These are phyloP conservation scores for Pachyseris speciosa DNA, from an alignment of 64 coral and sea anemone species.

Conservation along the genomic window DNA sequence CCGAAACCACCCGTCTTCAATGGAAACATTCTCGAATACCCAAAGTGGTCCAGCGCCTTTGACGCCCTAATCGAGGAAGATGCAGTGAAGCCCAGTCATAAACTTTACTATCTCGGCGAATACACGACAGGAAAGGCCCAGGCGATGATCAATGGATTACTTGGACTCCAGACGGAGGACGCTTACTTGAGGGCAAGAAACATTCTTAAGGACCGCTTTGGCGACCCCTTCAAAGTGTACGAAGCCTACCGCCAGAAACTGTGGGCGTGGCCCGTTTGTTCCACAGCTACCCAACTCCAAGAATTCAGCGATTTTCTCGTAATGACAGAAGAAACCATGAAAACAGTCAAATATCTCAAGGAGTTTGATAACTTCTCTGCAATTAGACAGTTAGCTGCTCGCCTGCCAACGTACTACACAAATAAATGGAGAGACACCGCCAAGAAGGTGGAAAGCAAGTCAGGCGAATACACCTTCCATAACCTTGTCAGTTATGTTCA, in stretches of 20 bases:
- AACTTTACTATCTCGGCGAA: slow-evolving; percentile 68
- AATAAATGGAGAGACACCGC: slow-evolving; percentile 60
- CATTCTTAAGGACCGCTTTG: slow-evolving; percentile 57
- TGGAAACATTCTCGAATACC: slow-evolving; percentile 68
- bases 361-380: slow-evolving; percentile 54
- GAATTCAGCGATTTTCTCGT: too few relatives aligned
- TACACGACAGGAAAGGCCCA: slow-evolving; percentile 19
- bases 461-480: not conserved
- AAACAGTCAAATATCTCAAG: slow-evolving; percentile 73
- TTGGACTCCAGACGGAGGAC: slow-evolving; percentile 58
- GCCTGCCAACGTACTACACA: too few relatives aligned
- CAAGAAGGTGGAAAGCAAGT: not conserved
- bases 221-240: slow-evolving; percentile 46
- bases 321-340: too few relatives aligned
- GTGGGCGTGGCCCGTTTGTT: slow-evolving; percentile 31
- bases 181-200: too few relatives aligned
- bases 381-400: slow-evolving; percentile 26
- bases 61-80: slow-evolving; percentile 67
- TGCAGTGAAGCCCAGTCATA: slow-evolving; percentile 27
- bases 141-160: slow-evolving; percentile 50
- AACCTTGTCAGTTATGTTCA: slow-evolving; percentile 13
- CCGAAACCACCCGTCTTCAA: slow-evolving; percentile 70
- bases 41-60: slow-evolving; percentile 74
- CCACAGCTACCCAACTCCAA: too few relatives aligned
- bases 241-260: too few relatives aligned